These are phyloP conservation scores for Coranthus polyacanthus DNA, from an alignment of 2,797 vertebrate genomes.

Conservation along the genomic window DNA sequence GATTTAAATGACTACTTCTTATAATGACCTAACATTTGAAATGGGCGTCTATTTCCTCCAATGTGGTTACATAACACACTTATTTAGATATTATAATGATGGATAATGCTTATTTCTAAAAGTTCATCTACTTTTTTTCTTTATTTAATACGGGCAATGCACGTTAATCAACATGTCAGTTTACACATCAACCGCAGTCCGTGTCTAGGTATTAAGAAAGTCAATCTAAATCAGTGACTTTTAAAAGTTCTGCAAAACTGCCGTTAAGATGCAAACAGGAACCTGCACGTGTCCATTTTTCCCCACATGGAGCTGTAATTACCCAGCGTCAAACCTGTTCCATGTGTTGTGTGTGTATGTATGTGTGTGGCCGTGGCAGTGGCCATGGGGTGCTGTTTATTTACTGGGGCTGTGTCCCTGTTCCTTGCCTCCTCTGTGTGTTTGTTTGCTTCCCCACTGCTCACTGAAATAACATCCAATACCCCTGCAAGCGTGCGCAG, in stretches of 20 bases:
- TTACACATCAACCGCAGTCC: too few species aligned
- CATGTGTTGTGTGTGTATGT: slow-evolving; percentile 38
- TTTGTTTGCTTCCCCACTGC: slow-evolving; percentile 58
- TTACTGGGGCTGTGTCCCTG: slow-evolving; percentile 46
- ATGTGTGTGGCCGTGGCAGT: slow-evolving; percentile 62
- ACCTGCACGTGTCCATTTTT: slow-evolving; percentile 15
- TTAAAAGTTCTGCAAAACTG: slow-evolving; percentile 9
- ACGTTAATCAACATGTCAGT: too few species aligned
- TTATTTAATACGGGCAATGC: too few species aligned
- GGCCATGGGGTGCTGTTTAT: slow-evolving; percentile 69
- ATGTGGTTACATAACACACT: neutral
- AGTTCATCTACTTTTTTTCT: too few species aligned
- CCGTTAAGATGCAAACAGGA: neutral
- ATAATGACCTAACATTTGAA: neutral
- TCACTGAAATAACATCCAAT: slow-evolving; percentile 72
- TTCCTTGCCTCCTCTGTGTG: slow-evolving; percentile 44
- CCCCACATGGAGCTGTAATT: slow-evolving; percentile 15
- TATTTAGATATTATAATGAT: neutral
- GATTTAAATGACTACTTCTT: neutral
- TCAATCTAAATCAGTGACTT: slow-evolving; percentile 12
- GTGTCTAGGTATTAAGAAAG: too few species aligned
- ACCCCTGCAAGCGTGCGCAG: slow-evolving; percentile 25
- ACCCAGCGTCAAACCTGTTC: slow-evolving; percentile 46
- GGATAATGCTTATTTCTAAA: too few species aligned
- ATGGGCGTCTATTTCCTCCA: neutral